phyloP scores from a whole-genome alignment of 2,797 vertebrate species.

The Acipenser oxyrinchus region DNA sequence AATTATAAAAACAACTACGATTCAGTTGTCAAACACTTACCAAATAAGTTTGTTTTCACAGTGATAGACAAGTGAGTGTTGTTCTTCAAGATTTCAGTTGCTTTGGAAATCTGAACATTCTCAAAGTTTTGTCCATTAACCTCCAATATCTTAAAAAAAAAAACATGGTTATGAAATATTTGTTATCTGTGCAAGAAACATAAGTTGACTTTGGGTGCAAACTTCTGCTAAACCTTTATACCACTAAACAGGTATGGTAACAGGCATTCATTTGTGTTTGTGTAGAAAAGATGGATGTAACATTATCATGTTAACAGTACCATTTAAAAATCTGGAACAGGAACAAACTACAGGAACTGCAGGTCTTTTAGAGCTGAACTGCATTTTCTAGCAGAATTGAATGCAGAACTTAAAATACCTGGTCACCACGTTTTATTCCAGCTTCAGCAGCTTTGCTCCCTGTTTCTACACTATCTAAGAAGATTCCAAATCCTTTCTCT shows the following conservation, averaged over 20 bases:
- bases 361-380: too few species aligned
- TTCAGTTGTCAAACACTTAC: slow-evolving; percentile 52
- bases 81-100: slow-evolving; percentile 96
- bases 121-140: slow-evolving; percentile 98
- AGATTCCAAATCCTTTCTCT: slow-evolving; percentile 93
- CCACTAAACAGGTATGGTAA: too few species aligned
- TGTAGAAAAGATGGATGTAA: too few species aligned
- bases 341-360: too few species aligned
- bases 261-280: too few species aligned
- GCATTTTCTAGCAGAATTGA: too few species aligned
- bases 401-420: slow-evolving; percentile 52
- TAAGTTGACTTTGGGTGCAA: too few species aligned
- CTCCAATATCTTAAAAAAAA: slow-evolving; percentile 76
- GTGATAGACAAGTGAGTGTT: slow-evolving; percentile 98
- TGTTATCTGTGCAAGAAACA: too few species aligned
- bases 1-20: slow-evolving; percentile 6
- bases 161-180: too few species aligned
- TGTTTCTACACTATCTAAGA: slow-evolving; percentile 89
- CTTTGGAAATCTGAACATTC: slow-evolving; percentile 94
- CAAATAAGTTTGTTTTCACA: slow-evolving; percentile 98
- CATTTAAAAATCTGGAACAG: too few species aligned
- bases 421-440: slow-evolving; percentile 93
- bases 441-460: slow-evolving; percentile 90
- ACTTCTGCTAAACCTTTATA: too few species aligned
- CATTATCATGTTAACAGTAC: too few species aligned